Evolutionary conservation across 1,140 invertebrate species (phyloP).

Genomic region (Phortica variegata): DNA sequence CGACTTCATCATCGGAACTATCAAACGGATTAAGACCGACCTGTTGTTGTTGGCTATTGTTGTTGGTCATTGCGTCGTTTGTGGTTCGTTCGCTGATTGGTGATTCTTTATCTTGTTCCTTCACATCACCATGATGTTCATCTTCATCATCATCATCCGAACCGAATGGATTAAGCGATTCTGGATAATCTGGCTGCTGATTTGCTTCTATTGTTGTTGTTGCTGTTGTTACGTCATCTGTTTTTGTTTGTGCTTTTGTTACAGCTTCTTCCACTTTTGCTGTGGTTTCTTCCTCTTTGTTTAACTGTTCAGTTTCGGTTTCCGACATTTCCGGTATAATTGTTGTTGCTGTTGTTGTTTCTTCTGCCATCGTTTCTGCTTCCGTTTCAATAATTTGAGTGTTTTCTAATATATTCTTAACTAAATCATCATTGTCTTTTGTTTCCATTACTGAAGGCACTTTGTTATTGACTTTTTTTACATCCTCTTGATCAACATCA

Average conservation of each 20-base stretch:
- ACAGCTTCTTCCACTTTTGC: neutral
- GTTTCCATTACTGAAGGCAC: constrained; percentile 17
- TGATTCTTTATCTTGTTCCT: neutral
- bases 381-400: constrained; percentile 14
- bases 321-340: too few relatives aligned
- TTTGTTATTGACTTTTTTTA: constrained; percentile 12
- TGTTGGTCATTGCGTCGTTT: constrained; percentile 1
- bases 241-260: neutral
- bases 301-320: neutral
- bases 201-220: neutral
- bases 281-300: neutral
- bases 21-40: constrained; percentile 66
- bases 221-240: neutral
- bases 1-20: constrained; percentile 62
- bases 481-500: neutral
- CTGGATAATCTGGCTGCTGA: constrained; percentile 63
- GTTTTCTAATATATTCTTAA: constrained; percentile 4
- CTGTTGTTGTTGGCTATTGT: neutral
- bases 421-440: constrained; percentile 18
- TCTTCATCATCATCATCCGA: constrained; percentile 61
- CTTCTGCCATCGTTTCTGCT: constrained; percentile 32
- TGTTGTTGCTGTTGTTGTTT: constrained; percentile 1
- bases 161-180: constrained; percentile 78
- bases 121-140: too few relatives aligned
- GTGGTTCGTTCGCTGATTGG: neutral